Percentiles rank a stretch among this genome's conserved stretches.
Evolutionary conservation across 2,113 vertebrate genomes (phyloP).

Genomic region (Python bivittatus): DNA sequence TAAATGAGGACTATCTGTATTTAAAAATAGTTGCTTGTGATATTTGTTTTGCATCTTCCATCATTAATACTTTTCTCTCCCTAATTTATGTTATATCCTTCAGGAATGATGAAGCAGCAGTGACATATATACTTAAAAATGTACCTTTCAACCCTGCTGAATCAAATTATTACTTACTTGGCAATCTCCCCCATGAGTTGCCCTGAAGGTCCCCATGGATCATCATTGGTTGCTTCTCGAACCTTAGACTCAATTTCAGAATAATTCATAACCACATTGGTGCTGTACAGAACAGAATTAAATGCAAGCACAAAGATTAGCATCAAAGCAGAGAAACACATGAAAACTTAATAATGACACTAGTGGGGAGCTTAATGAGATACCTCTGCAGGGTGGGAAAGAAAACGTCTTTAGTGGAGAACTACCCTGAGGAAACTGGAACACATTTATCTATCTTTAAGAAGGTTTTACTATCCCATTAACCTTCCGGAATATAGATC

Average conservation of each 20-base stretch:
- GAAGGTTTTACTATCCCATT: conserved; percentile 74
- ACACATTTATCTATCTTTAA: conserved; percentile 72
- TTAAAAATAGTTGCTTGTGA: background rate
- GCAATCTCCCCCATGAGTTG: conserved; percentile 97
- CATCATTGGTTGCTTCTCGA: conserved; percentile 98
- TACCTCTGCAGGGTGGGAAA: conserved; percentile 70
- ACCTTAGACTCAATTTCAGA: conserved; percentile 98
- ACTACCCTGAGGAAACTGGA: conserved; percentile 72
- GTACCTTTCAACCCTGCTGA: conserved; percentile 70
- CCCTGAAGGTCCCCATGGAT: conserved; percentile 98
- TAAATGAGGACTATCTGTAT: background rate
- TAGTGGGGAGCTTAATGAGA: conserved; percentile 77
- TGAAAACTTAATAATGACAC: conserved; percentile 85
- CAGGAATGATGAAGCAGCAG: conserved; percentile 50
- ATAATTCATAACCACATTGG: conserved; percentile 99
- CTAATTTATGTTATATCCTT: conserved; percentile 2
- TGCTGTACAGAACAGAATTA: conserved; percentile 81
- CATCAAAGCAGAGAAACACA: conserved; percentile 82
- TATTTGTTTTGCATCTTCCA: background rate
- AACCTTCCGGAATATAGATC: conserved; percentile 70
- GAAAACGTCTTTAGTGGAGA: conserved; percentile 69
- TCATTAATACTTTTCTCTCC: background rate
- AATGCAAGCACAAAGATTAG: conserved; percentile 77
- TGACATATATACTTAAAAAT: conserved; percentile 66
- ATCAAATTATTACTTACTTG: conserved; percentile 89